These are phyloP conservation scores for Ophion costatus DNA, from an alignment of 2,888 invertebrate genomes.

Conservation along the genomic window DNA sequence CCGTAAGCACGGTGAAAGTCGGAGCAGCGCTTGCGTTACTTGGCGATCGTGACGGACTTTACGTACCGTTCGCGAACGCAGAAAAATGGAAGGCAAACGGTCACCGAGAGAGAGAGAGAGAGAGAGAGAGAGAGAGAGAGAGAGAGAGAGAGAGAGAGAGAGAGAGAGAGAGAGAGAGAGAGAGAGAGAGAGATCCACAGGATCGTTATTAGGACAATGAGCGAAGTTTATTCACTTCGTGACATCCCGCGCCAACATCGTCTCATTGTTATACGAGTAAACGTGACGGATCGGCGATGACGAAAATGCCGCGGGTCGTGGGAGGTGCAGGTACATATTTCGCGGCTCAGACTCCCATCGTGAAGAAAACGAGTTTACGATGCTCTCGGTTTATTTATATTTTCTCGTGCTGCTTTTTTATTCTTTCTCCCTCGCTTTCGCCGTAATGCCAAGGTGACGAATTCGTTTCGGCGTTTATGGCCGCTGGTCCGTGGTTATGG, in stretches of 20 bases:
- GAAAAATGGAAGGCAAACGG: background rate
- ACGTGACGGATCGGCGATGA: constrained; percentile 28
- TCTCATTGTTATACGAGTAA: constrained; percentile 45
- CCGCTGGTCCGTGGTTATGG: constrained; percentile 24
- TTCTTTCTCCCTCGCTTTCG: constrained; percentile 44
- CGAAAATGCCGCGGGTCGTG: constrained; percentile 21
- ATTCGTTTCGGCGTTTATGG: constrained; percentile 52
- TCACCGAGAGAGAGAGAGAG: background rate
- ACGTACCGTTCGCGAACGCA: background rate
- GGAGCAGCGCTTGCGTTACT: background rate
- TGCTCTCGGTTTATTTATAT: constrained; percentile 21
- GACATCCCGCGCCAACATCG: constrained; percentile 23
- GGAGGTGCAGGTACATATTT: background rate
- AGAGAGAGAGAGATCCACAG: background rate
- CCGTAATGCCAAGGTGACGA: constrained; percentile 61
- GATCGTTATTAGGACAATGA: constrained; percentile 27
- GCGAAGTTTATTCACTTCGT: constrained; percentile 23
- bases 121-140: too few species aligned
- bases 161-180: constrained; percentile 7
- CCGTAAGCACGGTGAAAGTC: constrained; percentile 56
- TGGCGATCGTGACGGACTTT: background rate
- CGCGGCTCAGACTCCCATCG: background rate
- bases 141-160: background rate
- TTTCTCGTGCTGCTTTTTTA: constrained; percentile 4
- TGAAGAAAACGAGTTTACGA: constrained; percentile 48